Conservation (phyloP, 2,888 invertebrate genomes). For the Cyclophora albipunctata region DNA sequence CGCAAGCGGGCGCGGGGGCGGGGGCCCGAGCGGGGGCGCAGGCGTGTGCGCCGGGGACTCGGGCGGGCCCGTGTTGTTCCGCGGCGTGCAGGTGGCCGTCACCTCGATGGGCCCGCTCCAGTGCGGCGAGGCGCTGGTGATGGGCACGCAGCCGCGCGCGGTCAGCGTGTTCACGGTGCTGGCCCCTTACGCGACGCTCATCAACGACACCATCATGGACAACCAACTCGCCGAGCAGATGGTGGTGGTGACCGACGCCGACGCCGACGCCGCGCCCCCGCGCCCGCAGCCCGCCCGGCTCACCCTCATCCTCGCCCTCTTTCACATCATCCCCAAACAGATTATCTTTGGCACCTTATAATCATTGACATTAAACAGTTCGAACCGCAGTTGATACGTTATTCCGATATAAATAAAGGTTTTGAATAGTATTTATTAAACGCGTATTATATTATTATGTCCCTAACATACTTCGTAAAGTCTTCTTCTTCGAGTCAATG, state of each 20-base stretch:
- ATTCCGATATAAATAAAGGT: too few relatives aligned
- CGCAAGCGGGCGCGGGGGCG: conserved; percentile 38
- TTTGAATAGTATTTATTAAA: too few relatives aligned
- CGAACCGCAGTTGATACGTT: too few relatives aligned
- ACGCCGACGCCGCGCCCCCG: conserved; percentile 3
- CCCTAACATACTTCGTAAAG: too few relatives aligned
- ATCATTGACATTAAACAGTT: too few relatives aligned
- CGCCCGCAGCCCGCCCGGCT: not conserved
- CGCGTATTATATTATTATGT: too few relatives aligned
- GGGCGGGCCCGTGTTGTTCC: conserved; percentile 51
- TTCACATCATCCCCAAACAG: too few relatives aligned
- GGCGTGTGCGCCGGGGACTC: conserved; percentile 64
- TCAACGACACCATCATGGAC: conserved; percentile 46
- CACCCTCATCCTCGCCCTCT: not conserved
- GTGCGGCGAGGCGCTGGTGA: conserved; percentile 12
- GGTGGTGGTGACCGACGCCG: conserved; percentile 15
- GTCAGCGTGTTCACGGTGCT: conserved; percentile 56
- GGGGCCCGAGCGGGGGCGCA: conserved; percentile 7
- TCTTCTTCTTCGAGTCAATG: too few relatives aligned
- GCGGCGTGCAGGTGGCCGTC: conserved; percentile 31
- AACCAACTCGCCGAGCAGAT: conserved; percentile 35
- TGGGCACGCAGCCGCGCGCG: conserved; percentile 11
- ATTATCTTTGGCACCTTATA: too few relatives aligned
- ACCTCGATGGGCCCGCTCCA: conserved; percentile 14
- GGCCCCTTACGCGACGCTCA: conserved; percentile 38